phyloP scores from a whole-genome alignment of 1,140 invertebrate species.

The Lepidurus packardi region DNA sequence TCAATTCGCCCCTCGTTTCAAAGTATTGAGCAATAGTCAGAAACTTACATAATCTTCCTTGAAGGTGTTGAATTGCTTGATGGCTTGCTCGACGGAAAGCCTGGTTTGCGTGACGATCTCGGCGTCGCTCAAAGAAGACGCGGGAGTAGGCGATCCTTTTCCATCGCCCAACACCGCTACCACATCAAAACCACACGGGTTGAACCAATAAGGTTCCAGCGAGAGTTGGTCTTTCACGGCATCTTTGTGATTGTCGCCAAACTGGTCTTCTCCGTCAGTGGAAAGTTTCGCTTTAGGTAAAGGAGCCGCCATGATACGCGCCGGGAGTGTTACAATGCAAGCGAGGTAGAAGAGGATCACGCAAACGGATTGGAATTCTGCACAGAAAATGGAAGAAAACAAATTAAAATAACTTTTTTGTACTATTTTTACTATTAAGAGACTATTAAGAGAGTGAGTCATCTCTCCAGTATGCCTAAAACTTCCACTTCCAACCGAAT shows the following conservation, averaged over 20 bases:
- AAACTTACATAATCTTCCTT: constrained; percentile 20
- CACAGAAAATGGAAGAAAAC: neutral
- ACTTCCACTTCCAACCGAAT: neutral
- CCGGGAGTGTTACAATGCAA: neutral
- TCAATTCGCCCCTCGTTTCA: no score
- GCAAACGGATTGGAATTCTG: neutral
- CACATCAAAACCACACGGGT: neutral
- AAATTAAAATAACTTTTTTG: neutral
- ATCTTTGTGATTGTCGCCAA: neutral
- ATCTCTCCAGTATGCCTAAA: neutral
- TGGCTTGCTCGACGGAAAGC: neutral
- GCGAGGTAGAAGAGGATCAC: constrained; percentile 2
- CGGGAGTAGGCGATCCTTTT: no score
- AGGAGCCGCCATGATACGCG: constrained; percentile 2
- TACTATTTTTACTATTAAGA: neutral
- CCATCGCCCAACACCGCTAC: neutral
- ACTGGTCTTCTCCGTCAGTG: no score
- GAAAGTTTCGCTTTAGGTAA: neutral
- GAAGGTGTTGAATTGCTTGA: neutral
- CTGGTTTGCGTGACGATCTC: neutral
- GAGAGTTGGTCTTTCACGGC: neutral
- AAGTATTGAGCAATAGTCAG: neutral
- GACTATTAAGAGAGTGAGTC: no score
- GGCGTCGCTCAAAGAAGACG: neutral
- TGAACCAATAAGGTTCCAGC: neutral